Percentiles rank a stretch among this genome's conserved stretches.
These are phyloP conservation scores for Cygnus atratus DNA, from an alignment of 2,113 vertebrate genomes.

Conservation along the genomic window DNA sequence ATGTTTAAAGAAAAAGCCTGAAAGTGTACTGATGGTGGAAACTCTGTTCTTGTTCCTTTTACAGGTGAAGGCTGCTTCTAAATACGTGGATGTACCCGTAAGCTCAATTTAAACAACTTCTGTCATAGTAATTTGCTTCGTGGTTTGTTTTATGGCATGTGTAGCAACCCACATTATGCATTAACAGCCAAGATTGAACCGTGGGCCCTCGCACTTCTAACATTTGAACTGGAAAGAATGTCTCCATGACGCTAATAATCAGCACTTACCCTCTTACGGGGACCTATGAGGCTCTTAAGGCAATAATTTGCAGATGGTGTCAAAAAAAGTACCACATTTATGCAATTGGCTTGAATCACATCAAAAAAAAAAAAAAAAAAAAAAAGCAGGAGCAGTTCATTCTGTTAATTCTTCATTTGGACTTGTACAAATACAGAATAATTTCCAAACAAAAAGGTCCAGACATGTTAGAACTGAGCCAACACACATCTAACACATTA, in stretches of 20 bases:
- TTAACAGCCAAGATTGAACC: background rate
- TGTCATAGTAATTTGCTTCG: constrained; percentile 35
- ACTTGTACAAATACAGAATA: constrained; percentile 64
- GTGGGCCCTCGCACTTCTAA: constrained; percentile 9
- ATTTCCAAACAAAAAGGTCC: constrained; percentile 66
- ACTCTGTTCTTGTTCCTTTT: constrained; percentile 67
- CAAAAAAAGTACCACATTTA: constrained; percentile 65
- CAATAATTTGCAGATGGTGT: constrained; percentile 63
- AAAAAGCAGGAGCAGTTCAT: constrained; percentile 47
- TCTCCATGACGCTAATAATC: constrained; percentile 24
- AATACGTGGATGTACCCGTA: constrained; percentile 99
- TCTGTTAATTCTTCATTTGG: constrained; percentile 68
- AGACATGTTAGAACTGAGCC: constrained; percentile 60
- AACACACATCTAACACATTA: constrained; percentile 62
- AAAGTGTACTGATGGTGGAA: background rate
- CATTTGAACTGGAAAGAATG: constrained; percentile 31
- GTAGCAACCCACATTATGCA: background rate
- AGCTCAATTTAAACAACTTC: constrained; percentile 80
- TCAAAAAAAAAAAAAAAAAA: background rate
- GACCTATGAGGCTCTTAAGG: constrained; percentile 40
- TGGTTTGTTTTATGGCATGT: constrained; percentile 37
- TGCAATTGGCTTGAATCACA: constrained; percentile 57
- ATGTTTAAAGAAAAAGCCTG: background rate
- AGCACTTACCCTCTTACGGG: constrained; percentile 43
- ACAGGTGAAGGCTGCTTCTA: constrained; percentile 99